Conservation (phyloP, 2,113 vertebrate species). For the Microtus pennsylvanicus region DNA sequence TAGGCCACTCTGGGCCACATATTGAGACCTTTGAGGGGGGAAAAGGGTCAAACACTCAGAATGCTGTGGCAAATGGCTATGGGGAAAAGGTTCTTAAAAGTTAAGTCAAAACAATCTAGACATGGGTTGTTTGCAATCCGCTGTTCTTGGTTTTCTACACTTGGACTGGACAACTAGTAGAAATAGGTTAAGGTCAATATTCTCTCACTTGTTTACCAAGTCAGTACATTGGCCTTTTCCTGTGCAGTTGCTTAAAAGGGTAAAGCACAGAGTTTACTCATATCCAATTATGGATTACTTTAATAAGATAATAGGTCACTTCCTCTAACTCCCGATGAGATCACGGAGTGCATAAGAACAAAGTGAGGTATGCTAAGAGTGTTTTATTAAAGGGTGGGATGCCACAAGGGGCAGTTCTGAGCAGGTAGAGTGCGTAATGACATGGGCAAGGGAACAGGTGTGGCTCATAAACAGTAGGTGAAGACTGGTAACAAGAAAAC, state of each 20-base stretch:
- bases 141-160: conserved; percentile 18
- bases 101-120: conserved; percentile 58
- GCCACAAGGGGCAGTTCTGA: neutral
- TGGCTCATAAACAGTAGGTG: neutral
- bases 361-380: neutral
- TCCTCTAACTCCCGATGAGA: conserved; percentile 56
- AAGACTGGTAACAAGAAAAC: conserved; percentile 5
- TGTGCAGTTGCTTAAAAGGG: neutral
- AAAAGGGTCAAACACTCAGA: neutral
- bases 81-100: conserved; percentile 5
- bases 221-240: conserved; percentile 24
- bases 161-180: neutral
- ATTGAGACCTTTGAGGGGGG: neutral
- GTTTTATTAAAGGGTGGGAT: conserved; percentile 44
- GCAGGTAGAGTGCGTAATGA: neutral
- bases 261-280: conserved; percentile 55
- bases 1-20: neutral
- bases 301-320: conserved; percentile 63
- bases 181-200: conserved; percentile 7
- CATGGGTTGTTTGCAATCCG: neutral
- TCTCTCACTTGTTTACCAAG: neutral
- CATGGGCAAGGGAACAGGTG: too few relatives aligned
- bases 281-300: conserved; percentile 28
- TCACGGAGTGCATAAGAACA: neutral
- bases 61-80: neutral